Conservation (phyloP, 2,113 vertebrate genomes). For the Pampusana beccarii region DNA sequence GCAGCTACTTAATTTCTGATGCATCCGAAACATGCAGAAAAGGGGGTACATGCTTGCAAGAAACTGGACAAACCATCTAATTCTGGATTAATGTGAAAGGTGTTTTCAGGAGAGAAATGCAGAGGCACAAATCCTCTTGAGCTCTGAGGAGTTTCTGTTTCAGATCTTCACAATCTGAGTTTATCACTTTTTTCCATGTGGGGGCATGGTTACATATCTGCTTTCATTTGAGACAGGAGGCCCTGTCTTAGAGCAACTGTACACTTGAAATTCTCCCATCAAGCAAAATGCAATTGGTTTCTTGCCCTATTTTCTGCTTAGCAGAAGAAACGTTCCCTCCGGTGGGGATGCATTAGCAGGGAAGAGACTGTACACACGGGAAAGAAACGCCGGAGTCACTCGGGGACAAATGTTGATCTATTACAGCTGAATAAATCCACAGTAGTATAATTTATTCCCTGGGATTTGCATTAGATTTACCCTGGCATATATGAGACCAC, state of each 20-base stretch:
- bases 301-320: background rate
- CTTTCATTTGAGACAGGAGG: background rate
- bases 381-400: slow-evolving; percentile 23
- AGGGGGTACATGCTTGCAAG: background rate
- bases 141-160: background rate
- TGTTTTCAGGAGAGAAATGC: background rate
- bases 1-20: background rate
- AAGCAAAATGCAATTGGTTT: slow-evolving; percentile 20
- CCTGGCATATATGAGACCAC: background rate
- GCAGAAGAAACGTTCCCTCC: background rate
- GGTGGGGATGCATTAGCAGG: background rate
- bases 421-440: slow-evolving; percentile 45
- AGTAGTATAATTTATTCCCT: background rate
- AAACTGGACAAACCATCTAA: background rate
- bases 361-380: background rate
- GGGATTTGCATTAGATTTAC: background rate
- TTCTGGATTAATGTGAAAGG: background rate
- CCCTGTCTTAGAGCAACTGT: background rate
- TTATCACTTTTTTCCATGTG: background rate
- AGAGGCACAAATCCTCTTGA: background rate
- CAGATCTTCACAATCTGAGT: background rate
- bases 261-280: background rate
- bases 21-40: background rate
- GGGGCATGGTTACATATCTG: background rate
- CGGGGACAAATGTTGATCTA: slow-evolving; percentile 18